A percentile compares a stretch with the other conserved stretches of the same genome.
Conservation (phyloP, 1,140 invertebrate genomes). For the Camponotus floridanus region DNA sequence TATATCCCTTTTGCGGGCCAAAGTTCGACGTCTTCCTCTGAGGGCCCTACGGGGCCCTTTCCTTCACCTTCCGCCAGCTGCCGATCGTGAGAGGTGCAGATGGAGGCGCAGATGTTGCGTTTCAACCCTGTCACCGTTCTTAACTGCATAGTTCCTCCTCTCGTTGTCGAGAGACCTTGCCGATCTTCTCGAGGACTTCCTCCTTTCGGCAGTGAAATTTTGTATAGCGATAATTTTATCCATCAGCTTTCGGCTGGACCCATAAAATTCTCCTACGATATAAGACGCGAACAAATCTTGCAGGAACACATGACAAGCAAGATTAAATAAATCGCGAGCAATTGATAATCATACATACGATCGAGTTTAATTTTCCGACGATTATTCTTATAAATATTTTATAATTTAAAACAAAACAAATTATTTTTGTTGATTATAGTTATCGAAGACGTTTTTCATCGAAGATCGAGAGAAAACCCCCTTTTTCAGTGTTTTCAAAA, state of each 20-base stretch:
- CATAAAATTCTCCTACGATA: background rate
- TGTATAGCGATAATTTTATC: background rate
- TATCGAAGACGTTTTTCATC: no score
- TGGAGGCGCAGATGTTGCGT: conserved; percentile 78
- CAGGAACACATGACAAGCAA: background rate
- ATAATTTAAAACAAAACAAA: no score
- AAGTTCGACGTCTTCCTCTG: conserved; percentile 73
- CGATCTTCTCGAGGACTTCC: background rate
- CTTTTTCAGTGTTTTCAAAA: no score
- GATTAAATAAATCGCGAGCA: conserved; percentile 14
- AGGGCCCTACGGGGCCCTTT: conserved; percentile 69
- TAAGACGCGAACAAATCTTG: background rate
- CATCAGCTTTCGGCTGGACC: background rate
- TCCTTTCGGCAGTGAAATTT: conserved; percentile 44
- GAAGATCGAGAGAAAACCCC: no score
- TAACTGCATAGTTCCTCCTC: conserved; percentile 49
- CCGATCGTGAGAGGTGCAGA: conserved; percentile 77
- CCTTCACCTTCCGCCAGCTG: conserved; percentile 75
- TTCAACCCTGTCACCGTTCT: conserved; percentile 70
- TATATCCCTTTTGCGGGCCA: conserved; percentile 65
- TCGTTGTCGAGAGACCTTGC: conserved; percentile 7
- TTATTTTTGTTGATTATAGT: no score
- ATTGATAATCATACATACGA: conserved; percentile 28
- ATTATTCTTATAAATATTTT: background rate
- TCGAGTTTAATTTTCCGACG: background rate